A percentile compares a stretch with the other conserved stretches of the same genome.
phyloP scores from a whole-genome alignment of 2,888 invertebrate genomes.

The Caenorhabditis becei region DNA sequence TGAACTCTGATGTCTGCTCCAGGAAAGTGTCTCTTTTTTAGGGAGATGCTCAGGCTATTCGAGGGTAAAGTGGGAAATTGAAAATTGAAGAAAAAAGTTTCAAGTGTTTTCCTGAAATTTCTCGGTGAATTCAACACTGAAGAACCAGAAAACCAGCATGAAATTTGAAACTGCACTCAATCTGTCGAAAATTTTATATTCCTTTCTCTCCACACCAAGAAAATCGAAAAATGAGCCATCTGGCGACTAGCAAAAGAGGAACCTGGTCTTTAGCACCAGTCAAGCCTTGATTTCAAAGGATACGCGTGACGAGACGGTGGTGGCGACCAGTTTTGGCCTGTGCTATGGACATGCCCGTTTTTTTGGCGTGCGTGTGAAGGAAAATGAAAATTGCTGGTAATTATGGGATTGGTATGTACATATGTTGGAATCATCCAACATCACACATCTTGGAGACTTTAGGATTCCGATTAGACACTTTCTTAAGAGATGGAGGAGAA shows the following conservation, averaged over 20 bases:
- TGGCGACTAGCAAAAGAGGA: neutral
- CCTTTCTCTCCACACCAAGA: neutral
- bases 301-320: neutral
- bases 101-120: too few species aligned
- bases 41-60: neutral
- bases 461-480: neutral
- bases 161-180: too few species aligned
- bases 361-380: slow-evolving; percentile 4
- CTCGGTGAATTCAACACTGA: too few species aligned
- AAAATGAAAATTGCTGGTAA: slow-evolving; percentile 36
- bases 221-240: slow-evolving; percentile 12
- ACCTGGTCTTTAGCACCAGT: slow-evolving; percentile 4
- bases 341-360: neutral
- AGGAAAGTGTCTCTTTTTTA: neutral
- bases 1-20: slow-evolving; percentile 36
- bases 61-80: neutral
- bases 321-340: slow-evolving; percentile 1
- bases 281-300: slow-evolving; percentile 1
- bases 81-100: neutral
- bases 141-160: neutral
- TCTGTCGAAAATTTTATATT: neutral
- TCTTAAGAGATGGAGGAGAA: slow-evolving; percentile 3
- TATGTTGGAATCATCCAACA: slow-evolving; percentile 23
- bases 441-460: slow-evolving; percentile 10
- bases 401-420: slow-evolving; percentile 24